Conservation (phyloP, 2,888 invertebrate species). For the Cephus nigrinus region DNA sequence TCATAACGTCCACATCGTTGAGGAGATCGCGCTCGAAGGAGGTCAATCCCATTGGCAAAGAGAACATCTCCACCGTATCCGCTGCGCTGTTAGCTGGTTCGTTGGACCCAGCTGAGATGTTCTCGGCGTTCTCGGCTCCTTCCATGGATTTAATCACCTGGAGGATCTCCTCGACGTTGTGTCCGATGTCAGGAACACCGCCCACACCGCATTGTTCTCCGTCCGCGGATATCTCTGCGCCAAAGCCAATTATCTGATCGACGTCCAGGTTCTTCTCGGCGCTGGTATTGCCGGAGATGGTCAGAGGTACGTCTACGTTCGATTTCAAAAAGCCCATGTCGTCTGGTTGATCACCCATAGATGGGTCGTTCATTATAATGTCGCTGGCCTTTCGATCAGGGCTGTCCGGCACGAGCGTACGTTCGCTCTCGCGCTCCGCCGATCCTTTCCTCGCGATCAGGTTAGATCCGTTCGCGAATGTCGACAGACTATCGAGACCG, state of each 20-base stretch:
- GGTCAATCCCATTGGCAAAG: constrained; percentile 55
- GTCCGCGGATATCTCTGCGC: constrained; percentile 37
- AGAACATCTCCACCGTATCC: constrained; percentile 53
- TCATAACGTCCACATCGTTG: constrained; percentile 57
- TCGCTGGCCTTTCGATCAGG: constrained; percentile 55
- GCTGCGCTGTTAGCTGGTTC: constrained; percentile 39
- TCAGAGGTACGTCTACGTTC: constrained; percentile 51
- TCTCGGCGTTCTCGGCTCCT: constrained; percentile 60
- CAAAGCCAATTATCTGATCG: constrained; percentile 55
- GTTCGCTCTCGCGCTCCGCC: constrained; percentile 38
- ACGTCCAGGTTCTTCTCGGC: constrained; percentile 46
- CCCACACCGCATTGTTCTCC: constrained; percentile 52
- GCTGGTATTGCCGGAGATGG: constrained; percentile 35
- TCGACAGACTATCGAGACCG: constrained; percentile 58
- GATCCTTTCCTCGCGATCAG: constrained; percentile 45
- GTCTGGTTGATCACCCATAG: constrained; percentile 64
- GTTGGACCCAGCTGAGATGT: constrained; percentile 27
- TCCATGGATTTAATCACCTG: constrained; percentile 84
- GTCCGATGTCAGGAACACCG: constrained; percentile 70
- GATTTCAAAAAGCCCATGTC: constrained; percentile 64
- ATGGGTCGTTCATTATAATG: constrained; percentile 62
- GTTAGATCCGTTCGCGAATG: constrained; percentile 50
- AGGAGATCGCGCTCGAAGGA: constrained; percentile 59
- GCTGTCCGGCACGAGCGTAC: constrained; percentile 66
- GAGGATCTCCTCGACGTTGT: constrained; percentile 75